Evolutionary conservation across 2,888 invertebrate species (phyloP).

Genomic region (Lithosia quadra): DNA sequence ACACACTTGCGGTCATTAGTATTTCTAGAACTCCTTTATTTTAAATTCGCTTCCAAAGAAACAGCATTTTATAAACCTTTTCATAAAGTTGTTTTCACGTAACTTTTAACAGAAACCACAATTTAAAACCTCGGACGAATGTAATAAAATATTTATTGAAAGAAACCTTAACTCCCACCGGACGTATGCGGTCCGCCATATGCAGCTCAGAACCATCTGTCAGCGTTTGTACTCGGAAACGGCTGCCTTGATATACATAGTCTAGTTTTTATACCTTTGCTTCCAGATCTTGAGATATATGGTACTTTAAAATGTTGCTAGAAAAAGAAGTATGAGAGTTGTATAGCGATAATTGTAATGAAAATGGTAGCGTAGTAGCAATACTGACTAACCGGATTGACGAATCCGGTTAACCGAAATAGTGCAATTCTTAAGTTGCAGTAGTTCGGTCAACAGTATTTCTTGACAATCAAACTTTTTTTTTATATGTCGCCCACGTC

Average conservation of each 20-base stretch:
- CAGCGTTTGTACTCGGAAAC: constrained; percentile 32
- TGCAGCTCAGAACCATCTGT: constrained; percentile 41
- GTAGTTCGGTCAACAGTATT: too few relatives aligned
- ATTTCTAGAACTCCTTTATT: too few relatives aligned
- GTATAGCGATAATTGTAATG: neutral
- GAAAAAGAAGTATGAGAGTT: neutral
- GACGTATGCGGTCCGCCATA: constrained; percentile 40
- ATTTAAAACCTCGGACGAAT: neutral
- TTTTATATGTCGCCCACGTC: too few relatives aligned
- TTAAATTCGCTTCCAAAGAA: too few relatives aligned
- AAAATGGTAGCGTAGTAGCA: too few relatives aligned
- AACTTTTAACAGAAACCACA: neutral
- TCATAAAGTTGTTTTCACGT: neutral
- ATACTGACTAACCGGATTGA: too few relatives aligned
- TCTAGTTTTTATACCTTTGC: constrained; percentile 1
- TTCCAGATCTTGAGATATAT: neutral
- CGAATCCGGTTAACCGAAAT: too few relatives aligned
- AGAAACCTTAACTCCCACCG: constrained; percentile 34
- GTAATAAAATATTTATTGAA: constrained; percentile 23
- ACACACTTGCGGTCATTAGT: neutral
- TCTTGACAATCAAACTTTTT: too few relatives aligned
- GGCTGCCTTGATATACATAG: constrained; percentile 27
- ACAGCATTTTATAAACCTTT: neutral
- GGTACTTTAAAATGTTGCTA: neutral
- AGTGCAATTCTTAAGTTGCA: too few relatives aligned